Percentiles rank a stretch among this genome's conserved stretches.
Evolutionary conservation across 2,888 invertebrate genomes (phyloP).

Genomic region (Tetranychus truncatus): DNA sequence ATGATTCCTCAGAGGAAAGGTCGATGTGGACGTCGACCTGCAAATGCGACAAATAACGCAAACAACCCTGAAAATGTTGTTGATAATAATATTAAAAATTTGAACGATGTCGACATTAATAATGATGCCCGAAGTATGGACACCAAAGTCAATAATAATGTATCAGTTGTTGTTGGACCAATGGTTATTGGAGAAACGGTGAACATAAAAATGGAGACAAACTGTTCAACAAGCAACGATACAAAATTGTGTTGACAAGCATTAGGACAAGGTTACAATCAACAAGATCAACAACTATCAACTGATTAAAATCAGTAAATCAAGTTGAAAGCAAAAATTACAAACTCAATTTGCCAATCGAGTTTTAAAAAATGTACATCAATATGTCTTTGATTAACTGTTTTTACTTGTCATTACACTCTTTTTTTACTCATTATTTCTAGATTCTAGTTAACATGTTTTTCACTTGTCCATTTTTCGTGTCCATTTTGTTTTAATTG

Average conservation of each 20-base stretch:
- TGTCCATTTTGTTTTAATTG: no score
- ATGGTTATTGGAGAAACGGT: not conserved
- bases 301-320: no score
- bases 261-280: not conserved
- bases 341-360: no score
- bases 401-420: no score
- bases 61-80: not conserved
- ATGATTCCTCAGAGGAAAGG: constrained; percentile 17
- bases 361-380: no score
- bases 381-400: no score
- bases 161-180: not conserved
- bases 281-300: no score
- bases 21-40: constrained; percentile 18
- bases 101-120: not conserved
- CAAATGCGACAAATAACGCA: not conserved
- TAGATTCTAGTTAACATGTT: no score
- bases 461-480: no score
- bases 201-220: not conserved
- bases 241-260: not conserved
- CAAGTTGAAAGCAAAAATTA: no score
- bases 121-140: not conserved
- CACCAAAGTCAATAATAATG: not conserved
- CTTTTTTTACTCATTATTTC: no score
- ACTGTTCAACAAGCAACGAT: not conserved
- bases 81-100: not conserved